phyloP scores from a whole-genome alignment of 2,113 vertebrate genomes.

The Thermophis baileyi region DNA sequence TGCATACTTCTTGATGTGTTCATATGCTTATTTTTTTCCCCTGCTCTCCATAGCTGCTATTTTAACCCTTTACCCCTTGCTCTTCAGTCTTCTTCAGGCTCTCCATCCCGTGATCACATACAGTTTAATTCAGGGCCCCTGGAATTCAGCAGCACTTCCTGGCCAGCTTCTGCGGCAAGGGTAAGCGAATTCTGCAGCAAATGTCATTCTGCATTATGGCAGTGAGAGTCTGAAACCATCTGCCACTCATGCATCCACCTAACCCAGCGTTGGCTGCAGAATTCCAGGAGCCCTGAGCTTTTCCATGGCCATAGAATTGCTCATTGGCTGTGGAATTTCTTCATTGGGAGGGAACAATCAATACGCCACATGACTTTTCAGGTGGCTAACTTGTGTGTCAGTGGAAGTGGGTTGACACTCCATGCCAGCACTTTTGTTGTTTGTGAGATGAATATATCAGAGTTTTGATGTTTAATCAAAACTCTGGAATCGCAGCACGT shows the following conservation, averaged over 20 bases:
- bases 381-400: not conserved
- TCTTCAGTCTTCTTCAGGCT: conserved; percentile 25
- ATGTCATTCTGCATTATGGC: conserved; percentile 26
- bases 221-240: conserved; percentile 29
- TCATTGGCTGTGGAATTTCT: conserved; percentile 41
- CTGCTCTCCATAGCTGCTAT: not conserved
- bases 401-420: not conserved
- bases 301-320: conserved; percentile 38
- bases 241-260: conserved; percentile 31
- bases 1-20: not conserved
- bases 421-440: not conserved
- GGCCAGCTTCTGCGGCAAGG: conserved; percentile 34
- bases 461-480: not conserved
- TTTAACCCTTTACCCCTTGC: conserved; percentile 10
- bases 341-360: not conserved
- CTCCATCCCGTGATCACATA: conserved; percentile 19
- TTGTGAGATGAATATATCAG: not conserved
- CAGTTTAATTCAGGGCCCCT: conserved; percentile 31
- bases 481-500: not conserved
- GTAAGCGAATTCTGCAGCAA: conserved; percentile 42
- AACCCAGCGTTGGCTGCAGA: conserved; percentile 38
- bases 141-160: conserved; percentile 33
- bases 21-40: not conserved
- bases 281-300: conserved; percentile 44
- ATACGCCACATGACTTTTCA: not conserved